A percentile compares a stretch with the other conserved stretches of the same genome.
Conservation (phyloP, 2,797 vertebrate genomes). For the Rhynchonycteris naso region DNA sequence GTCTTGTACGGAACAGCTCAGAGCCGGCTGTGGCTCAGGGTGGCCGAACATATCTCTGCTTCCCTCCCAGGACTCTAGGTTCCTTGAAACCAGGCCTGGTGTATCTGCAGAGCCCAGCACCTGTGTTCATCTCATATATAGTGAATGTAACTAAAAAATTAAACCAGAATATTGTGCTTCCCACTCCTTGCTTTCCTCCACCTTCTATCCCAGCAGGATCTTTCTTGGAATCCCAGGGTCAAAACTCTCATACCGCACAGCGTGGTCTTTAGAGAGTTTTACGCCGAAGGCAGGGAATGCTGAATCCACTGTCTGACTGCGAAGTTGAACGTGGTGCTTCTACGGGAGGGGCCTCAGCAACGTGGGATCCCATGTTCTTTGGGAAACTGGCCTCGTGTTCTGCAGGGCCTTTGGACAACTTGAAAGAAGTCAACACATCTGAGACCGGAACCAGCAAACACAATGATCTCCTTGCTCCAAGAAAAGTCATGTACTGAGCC, state of each 20-base stretch:
- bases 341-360: not conserved
- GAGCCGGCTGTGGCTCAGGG: not conserved
- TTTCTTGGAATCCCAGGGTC: not conserved
- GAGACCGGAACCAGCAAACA: not conserved
- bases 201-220: not conserved
- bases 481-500: not conserved
- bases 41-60: rapidly evolving
- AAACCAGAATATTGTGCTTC: not conserved
- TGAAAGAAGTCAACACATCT: not conserved
- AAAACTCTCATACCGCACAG: not conserved
- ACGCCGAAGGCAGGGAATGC: not conserved
- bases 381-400: not conserved
- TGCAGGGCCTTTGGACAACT: not conserved
- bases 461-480: not conserved
- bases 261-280: not conserved
- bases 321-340: not conserved
- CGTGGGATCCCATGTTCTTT: not conserved
- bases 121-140: not conserved
- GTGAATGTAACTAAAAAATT: not conserved
- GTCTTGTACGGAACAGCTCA: rapidly evolving
- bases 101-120: not conserved
- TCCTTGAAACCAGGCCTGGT: not conserved
- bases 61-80: not conserved
- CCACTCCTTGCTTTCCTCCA: not conserved
- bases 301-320: not conserved